Conservation (phyloP, 1,140 invertebrate genomes). For the Cyphomyrmex costatus region DNA sequence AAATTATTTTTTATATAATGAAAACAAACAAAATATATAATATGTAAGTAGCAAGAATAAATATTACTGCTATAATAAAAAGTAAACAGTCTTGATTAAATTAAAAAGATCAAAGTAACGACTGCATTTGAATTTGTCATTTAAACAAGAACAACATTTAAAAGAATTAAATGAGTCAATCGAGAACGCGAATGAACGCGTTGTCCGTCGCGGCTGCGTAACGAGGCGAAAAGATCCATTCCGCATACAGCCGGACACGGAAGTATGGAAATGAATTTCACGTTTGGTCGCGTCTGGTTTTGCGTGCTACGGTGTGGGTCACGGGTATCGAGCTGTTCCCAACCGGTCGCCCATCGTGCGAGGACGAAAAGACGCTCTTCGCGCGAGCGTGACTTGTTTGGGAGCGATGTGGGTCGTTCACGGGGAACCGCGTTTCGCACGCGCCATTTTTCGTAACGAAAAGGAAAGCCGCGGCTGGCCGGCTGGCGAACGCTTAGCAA, state of each 20-base stretch:
- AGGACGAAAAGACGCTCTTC: constrained; percentile 44
- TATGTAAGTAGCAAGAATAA: background rate
- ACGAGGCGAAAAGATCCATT: constrained; percentile 58
- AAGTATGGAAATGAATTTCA: constrained; percentile 70
- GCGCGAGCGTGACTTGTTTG: constrained; percentile 60
- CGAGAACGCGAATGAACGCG: constrained; percentile 29
- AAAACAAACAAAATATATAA: background rate
- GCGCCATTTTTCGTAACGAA: constrained; percentile 87
- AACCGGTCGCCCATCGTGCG: constrained; percentile 34
- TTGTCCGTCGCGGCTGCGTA: constrained; percentile 49
- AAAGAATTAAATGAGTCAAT: constrained; percentile 8
- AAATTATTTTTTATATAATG: background rate
- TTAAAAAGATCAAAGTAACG: background rate
- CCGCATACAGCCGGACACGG: constrained; percentile 59
- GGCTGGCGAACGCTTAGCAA: constrained; percentile 76
- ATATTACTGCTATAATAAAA: background rate
- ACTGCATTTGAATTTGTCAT: background rate
- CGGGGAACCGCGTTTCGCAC: constrained; percentile 83
- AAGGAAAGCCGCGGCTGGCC: constrained; percentile 85
- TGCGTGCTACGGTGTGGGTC: constrained; percentile 51
- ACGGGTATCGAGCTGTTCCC: constrained; percentile 42
- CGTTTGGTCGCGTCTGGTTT: constrained; percentile 67
- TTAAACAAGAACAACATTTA: background rate
- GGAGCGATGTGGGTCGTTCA: constrained; percentile 69
- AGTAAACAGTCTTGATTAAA: background rate